A percentile compares a stretch with the other conserved stretches of the same genome.
phyloP scores from a whole-genome alignment of 1,140 invertebrate genomes.

The Trypoxylus dichotomus region DNA sequence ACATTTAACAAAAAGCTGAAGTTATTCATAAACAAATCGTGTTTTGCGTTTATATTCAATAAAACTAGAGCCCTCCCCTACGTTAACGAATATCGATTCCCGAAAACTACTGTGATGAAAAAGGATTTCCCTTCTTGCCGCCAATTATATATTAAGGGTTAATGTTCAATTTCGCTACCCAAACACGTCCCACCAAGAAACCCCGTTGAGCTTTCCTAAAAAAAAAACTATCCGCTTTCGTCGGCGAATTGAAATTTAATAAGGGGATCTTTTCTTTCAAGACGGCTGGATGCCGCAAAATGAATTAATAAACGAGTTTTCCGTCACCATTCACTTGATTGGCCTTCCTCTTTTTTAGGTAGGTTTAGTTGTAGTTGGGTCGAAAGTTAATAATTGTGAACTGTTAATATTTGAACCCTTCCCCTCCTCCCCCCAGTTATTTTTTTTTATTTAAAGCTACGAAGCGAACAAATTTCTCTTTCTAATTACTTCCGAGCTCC shows the following conservation, averaged over 20 bases:
- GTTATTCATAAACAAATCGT: too few relatives aligned
- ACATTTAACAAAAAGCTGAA: too few relatives aligned
- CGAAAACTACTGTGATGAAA: neutral
- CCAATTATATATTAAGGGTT: neutral
- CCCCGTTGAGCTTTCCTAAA: neutral
- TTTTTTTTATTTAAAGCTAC: neutral
- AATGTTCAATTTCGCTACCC: neutral
- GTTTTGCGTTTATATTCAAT: too few relatives aligned
- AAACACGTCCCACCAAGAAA: neutral
- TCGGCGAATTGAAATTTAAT: neutral
- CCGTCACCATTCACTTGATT: neutral
- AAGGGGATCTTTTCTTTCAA: neutral
- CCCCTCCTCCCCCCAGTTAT: neutral
- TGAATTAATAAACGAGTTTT: constrained; percentile 1
- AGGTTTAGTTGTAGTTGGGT: neutral
- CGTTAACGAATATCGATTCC: neutral
- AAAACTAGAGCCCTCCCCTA: too few relatives aligned
- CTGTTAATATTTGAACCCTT: neutral
- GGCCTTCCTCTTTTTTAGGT: neutral
- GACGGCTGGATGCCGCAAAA: neutral
- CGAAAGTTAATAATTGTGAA: neutral
- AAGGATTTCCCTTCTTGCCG: neutral
- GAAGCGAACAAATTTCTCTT: neutral
- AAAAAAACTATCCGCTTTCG: neutral
- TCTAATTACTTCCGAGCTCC: neutral